Evolutionary conservation across 2,888 invertebrate genomes (phyloP).

Genomic region (Xestia c-nigrum): DNA sequence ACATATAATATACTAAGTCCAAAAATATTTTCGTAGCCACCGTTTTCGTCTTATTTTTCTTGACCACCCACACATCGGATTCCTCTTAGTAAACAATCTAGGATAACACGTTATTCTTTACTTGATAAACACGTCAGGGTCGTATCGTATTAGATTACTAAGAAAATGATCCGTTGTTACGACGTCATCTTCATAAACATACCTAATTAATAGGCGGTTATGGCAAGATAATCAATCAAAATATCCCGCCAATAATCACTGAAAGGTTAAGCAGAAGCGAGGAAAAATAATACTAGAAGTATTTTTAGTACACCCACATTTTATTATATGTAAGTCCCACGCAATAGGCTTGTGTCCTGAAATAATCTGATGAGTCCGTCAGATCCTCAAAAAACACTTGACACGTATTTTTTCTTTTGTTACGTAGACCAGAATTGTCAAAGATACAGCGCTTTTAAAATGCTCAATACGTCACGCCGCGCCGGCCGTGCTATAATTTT

Average conservation of each 20-base stretch:
- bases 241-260: too few relatives aligned
- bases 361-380: too few relatives aligned
- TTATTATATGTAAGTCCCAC: background rate
- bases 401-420: too few relatives aligned
- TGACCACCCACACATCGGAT: background rate
- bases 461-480: too few relatives aligned
- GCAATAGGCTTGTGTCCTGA: too few relatives aligned
- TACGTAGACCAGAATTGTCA: too few relatives aligned
- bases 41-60: constrained; percentile 4
- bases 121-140: constrained; percentile 15
- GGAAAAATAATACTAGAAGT: too few relatives aligned
- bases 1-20: background rate
- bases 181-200: background rate
- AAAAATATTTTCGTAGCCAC: background rate
- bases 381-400: too few relatives aligned
- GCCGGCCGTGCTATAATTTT: too few relatives aligned
- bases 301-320: background rate
- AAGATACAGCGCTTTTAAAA: too few relatives aligned
- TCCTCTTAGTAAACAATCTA: constrained; percentile 1
- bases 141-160: constrained; percentile 9
- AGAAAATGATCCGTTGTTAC: background rate
- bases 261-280: background rate
- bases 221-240: background rate
- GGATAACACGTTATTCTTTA: constrained; percentile 1
- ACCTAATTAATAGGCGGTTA: background rate